Evolutionary conservation across 2,113 vertebrate species (phyloP).

Genomic region (Lepisosteus osseus): DNA sequence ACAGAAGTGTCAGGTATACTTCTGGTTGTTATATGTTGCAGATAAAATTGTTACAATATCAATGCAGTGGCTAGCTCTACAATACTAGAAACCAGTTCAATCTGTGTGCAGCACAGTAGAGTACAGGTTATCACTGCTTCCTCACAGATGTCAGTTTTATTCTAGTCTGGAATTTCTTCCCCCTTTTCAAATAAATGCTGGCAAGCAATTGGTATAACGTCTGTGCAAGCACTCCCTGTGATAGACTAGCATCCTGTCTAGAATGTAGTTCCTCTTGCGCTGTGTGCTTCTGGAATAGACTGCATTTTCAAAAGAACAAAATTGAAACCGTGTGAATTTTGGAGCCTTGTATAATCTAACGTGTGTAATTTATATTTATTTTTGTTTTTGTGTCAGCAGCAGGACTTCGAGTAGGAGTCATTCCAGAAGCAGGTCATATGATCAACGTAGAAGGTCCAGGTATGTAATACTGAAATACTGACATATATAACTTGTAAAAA

Average conservation of each 20-base stretch:
- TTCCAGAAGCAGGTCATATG: slow-evolving; percentile 81
- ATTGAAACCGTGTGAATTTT: no score
- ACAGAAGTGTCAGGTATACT: neutral
- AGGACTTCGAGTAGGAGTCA: slow-evolving; percentile 84
- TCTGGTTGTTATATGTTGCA: neutral
- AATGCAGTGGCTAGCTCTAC: neutral
- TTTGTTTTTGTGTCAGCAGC: slow-evolving; percentile 35
- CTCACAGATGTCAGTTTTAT: no score
- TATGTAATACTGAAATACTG: slow-evolving; percentile 40
- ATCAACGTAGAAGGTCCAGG: slow-evolving; percentile 81
- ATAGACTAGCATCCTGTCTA: no score
- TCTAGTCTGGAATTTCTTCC: no score
- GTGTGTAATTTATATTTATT: slow-evolving; percentile 6
- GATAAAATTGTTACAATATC: neutral
- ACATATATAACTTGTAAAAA: neutral
- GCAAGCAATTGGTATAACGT: no score
- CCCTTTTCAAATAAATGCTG: no score
- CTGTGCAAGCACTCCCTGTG: no score
- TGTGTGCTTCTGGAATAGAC: no score
- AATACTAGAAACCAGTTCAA: neutral
- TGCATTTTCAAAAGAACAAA: no score
- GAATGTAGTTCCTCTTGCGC: no score
- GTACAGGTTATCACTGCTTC: neutral
- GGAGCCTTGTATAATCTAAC: no score
- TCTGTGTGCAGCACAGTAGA: neutral